These are phyloP conservation scores for Eupithecia pulchellata DNA, from an alignment of 2,888 invertebrate genomes.

Conservation along the genomic window DNA sequence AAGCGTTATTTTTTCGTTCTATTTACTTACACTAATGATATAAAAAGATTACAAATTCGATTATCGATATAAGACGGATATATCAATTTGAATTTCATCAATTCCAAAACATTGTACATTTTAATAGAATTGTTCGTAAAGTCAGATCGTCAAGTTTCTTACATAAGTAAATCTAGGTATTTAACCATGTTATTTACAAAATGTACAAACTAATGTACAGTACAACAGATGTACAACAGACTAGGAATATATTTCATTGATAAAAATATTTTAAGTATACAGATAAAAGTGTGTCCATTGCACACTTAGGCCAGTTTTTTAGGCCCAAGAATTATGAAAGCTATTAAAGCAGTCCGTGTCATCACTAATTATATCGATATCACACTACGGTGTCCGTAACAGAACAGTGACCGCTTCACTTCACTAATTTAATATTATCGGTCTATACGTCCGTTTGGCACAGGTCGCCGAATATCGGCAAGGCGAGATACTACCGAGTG, in stretches of 20 bases:
- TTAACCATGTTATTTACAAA: slow-evolving; percentile 64
- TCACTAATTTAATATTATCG: slow-evolving; percentile 60
- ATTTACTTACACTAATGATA: slow-evolving; percentile 79
- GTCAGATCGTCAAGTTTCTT: slow-evolving; percentile 46
- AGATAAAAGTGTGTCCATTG: slow-evolving; percentile 19
- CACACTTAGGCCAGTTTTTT: slow-evolving; percentile 32
- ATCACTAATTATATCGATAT: slow-evolving; percentile 1
- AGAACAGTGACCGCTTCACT: slow-evolving; percentile 68
- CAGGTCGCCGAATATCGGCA: slow-evolving; percentile 83
- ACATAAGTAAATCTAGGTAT: slow-evolving; percentile 9
- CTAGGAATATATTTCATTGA: slow-evolving; percentile 70
- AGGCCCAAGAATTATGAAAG: slow-evolving; percentile 38
- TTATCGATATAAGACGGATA: slow-evolving; percentile 81
- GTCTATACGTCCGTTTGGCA: slow-evolving; percentile 84
- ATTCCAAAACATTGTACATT: slow-evolving; percentile 73
- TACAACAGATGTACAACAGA: slow-evolving; percentile 71
- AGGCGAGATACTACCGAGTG: slow-evolving; percentile 83
- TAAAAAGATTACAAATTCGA: slow-evolving; percentile 79
- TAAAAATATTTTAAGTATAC: slow-evolving; percentile 51
- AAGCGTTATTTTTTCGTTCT: slow-evolving; percentile 75
- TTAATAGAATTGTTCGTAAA: slow-evolving; percentile 62
- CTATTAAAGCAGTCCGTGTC: slow-evolving; percentile 12
- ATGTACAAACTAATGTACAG: slow-evolving; percentile 69
- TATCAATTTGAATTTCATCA: slow-evolving; percentile 76
- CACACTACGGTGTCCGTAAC: slow-evolving; percentile 49